Conservation (phyloP, 2,797 vertebrate species). For the Amniataba percoides region DNA sequence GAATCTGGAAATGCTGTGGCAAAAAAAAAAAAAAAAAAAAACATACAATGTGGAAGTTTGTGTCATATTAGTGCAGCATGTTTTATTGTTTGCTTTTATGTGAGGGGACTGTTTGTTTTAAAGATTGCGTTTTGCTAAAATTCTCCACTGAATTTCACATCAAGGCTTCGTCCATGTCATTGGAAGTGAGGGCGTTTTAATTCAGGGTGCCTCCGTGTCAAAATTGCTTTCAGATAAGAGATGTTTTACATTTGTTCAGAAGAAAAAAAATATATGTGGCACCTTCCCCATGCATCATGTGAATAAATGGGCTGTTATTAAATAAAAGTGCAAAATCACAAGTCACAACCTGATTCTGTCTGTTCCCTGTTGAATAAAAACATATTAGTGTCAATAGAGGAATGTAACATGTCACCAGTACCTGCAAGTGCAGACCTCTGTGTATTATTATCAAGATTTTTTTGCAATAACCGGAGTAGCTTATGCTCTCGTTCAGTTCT, state of each 20-base stretch:
- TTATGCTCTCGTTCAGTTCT: slow-evolving; percentile 12
- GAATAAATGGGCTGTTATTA: slow-evolving; percentile 48
- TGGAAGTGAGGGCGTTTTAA: slow-evolving; percentile 59
- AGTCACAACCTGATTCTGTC: slow-evolving; percentile 53
- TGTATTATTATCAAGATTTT: background rate
- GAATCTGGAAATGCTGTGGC: slow-evolving; percentile 41
- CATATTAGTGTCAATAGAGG: slow-evolving; percentile 48
- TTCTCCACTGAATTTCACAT: slow-evolving; percentile 56
- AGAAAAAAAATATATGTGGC: slow-evolving; percentile 36
- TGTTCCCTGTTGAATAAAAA: slow-evolving; percentile 58
- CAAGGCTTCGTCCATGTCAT: slow-evolving; percentile 32
- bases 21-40: slow-evolving; percentile 40
- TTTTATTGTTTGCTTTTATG: slow-evolving; percentile 54
- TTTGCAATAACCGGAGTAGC: background rate
- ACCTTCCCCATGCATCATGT: slow-evolving; percentile 33
- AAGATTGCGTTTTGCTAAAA: slow-evolving; percentile 37
- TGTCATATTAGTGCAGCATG: slow-evolving; percentile 44
- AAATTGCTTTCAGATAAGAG: slow-evolving; percentile 67
- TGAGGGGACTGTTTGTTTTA: slow-evolving; percentile 52
- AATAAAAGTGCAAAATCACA: slow-evolving; percentile 51
- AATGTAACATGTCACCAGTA: slow-evolving; percentile 10
- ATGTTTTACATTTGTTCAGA: slow-evolving; percentile 54
- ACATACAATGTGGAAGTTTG: slow-evolving; percentile 14
- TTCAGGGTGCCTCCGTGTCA: slow-evolving; percentile 58
- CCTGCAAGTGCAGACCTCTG: background rate